Conservation (phyloP, 2,113 vertebrate species). For the Struthio camelus region DNA sequence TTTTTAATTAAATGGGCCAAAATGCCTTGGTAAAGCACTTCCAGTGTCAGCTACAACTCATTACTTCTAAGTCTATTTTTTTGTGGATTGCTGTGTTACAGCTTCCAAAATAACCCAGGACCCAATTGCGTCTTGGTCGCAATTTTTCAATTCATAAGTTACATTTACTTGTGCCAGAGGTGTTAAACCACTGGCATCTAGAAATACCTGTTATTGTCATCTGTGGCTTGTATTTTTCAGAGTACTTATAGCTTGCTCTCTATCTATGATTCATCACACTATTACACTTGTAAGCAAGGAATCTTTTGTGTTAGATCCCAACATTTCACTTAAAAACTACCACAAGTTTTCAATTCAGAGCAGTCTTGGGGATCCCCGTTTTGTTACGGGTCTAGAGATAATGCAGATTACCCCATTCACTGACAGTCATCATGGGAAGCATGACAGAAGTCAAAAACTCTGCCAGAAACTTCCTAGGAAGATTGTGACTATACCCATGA, state of each 20-base stretch:
- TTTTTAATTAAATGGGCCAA: neutral
- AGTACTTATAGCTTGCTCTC: neutral
- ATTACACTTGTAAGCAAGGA: neutral
- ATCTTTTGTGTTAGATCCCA: neutral
- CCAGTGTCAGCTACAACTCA: fast-evolving
- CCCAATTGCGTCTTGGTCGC: no score
- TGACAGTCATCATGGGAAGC: neutral
- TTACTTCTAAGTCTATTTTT: neutral
- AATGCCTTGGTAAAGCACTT: neutral
- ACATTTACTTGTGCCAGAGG: neutral
- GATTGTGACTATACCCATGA: neutral
- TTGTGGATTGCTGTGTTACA: neutral
- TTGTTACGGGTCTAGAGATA: neutral
- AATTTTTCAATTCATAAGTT: neutral
- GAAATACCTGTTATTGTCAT: neutral
- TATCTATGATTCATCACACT: neutral
- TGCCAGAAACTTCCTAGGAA: neutral
- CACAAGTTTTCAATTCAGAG: neutral
- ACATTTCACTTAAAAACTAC: neutral
- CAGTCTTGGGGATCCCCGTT: neutral
- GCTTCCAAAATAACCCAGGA: neutral
- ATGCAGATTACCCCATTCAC: fast-evolving
- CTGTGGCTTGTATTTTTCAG: neutral
- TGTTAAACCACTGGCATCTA: neutral
- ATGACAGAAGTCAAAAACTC: neutral